phyloP scores from a whole-genome alignment of 1,140 invertebrate genomes.

The Melitaea cinxia region DNA sequence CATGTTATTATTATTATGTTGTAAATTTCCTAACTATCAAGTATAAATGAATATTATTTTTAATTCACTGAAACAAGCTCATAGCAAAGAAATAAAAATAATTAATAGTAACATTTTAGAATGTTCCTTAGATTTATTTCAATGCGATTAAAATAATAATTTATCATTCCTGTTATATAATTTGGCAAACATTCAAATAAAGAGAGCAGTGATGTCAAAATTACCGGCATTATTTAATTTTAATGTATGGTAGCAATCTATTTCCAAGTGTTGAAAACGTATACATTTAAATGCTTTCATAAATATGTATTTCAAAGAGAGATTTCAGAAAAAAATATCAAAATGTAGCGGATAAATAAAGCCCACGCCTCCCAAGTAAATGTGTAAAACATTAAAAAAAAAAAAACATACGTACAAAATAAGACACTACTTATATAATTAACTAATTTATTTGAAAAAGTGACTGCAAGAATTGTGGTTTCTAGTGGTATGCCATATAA shows the following conservation, averaged over 20 bases:
- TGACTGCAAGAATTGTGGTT: too few relatives aligned
- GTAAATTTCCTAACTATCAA: too few relatives aligned
- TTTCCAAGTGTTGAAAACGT: background rate
- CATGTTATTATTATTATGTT: too few relatives aligned
- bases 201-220: slow-evolving; percentile 17
- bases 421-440: background rate
- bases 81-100: background rate
- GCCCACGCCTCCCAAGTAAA: background rate
- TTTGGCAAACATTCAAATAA: slow-evolving; percentile 28
- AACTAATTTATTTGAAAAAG: background rate
- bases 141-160: slow-evolving; percentile 5
- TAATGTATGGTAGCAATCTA: slow-evolving; percentile 15
- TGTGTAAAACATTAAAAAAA: background rate
- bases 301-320: slow-evolving; percentile 8
- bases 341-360: slow-evolving; percentile 1
- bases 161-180: slow-evolving; percentile 24
- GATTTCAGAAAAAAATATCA: background rate
- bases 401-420: background rate
- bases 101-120: background rate
- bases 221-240: slow-evolving; percentile 25
- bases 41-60: too few relatives aligned
- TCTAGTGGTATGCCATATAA: background rate
- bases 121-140: background rate
- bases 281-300: background rate
- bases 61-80: too few relatives aligned